Percentiles rank a stretch among this genome's conserved stretches.
These are phyloP conservation scores for Manduca sexta DNA, from an alignment of 1,140 invertebrate genomes.

Conservation along the genomic window DNA sequence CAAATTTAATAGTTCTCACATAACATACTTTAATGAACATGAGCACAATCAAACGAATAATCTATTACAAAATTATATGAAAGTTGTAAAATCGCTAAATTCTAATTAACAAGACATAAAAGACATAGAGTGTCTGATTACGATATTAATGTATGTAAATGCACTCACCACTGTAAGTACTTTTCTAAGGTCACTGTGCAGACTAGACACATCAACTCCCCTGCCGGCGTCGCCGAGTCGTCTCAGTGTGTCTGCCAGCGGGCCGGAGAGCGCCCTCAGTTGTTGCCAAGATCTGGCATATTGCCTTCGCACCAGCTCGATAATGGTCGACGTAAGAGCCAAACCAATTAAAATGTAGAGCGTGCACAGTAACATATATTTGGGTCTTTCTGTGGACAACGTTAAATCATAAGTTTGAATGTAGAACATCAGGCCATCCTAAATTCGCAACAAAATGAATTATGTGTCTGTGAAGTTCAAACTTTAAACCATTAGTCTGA, in stretches of 20 bases:
- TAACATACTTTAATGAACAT: too few relatives aligned
- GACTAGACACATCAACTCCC: constrained; percentile 79
- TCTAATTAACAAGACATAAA: too few relatives aligned
- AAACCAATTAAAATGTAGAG: constrained; percentile 95
- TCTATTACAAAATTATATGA: too few relatives aligned
- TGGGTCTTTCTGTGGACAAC: constrained; percentile 80
- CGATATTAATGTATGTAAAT: constrained; percentile 3
- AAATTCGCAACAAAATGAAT: neutral
- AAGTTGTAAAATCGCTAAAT: too few relatives aligned
- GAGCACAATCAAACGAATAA: too few relatives aligned
- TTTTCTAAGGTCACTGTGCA: constrained; percentile 79
- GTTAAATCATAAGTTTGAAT: neutral
- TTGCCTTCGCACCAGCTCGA: constrained; percentile 89
- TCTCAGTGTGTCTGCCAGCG: constrained; percentile 83
- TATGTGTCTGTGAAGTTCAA: too few relatives aligned
- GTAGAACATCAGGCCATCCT: too few relatives aligned
- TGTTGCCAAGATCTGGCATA: constrained; percentile 90
- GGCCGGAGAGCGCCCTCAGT: constrained; percentile 84
- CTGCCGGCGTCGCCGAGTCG: constrained; percentile 83
- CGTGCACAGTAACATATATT: constrained; percentile 92
- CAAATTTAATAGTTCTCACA: too few relatives aligned
- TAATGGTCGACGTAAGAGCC: constrained; percentile 95
- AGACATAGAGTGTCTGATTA: neutral
- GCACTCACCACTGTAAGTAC: constrained; percentile 77
- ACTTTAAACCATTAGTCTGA: too few relatives aligned